Base-by-base conservation (phyloP, 1,140 invertebrate genomes). In the Lycorma delicatula region DNA sequence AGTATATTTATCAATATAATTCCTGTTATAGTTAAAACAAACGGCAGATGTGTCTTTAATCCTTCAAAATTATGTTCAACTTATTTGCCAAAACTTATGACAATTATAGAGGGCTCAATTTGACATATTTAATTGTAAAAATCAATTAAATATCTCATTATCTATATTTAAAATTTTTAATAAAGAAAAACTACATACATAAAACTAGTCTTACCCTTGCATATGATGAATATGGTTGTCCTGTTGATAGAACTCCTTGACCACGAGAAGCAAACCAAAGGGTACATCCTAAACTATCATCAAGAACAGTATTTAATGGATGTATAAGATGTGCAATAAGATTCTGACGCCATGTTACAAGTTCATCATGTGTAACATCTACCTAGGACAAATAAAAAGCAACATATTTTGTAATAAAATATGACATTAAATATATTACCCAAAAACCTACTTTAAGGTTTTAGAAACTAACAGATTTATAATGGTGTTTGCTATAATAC, bases 231-330 rank as follows among this genome's bases (percentile, higher is more conserved):
- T 83, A 83, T 6, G 64, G n/a, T 26, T 71, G 63, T 60, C 71
- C 65, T 26, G 69, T 61, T 49, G 63, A 64, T 2, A 74, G 25
- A n/a, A 36, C 27, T 0, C 88, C 87, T 63, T 74, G 62, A 11
- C 85, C 91, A 68, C 82, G 74, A 49, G 89, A 84, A 34, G 93
- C 94, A 83, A 98, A 99, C 93, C 93, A 98, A 16, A 97, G 75
- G 23, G 94, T 93, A 75, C 90, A 92, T 6, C 87, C 87, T 29
- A 98, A 79, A 72, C 91, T 95, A 70, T 98, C 95, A 76, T 99
- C 96, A n/a, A 99, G 70, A 38, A 98, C 83, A 12, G 91, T 93
- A 60, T 81, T 74, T 41, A 86, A 76, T 1, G 92, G 92, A 75
- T 87, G 84, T 3, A 97, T 79, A 41, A 98, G 77, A 72, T 93